Evolutionary conservation across 2,888 invertebrate species (phyloP).

Genomic region (Rhagonycha fulva): DNA sequence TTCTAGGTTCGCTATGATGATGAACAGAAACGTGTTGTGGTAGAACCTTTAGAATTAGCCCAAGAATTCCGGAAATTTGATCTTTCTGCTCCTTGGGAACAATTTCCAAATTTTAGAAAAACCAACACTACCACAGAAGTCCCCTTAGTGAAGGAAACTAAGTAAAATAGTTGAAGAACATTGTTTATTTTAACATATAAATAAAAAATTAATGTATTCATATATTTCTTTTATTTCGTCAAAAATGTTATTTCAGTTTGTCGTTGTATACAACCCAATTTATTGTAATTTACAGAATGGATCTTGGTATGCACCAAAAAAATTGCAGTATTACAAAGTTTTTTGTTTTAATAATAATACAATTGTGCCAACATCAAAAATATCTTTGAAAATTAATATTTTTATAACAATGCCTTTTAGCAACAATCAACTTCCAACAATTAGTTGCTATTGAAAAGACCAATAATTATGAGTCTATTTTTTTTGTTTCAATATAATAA

Average conservation of each 20-base stretch:
- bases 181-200: background rate
- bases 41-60: slow-evolving; percentile 94
- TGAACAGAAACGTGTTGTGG: slow-evolving; percentile 93
- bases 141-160: slow-evolving; percentile 45
- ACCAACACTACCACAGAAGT: slow-evolving; percentile 68
- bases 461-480: background rate
- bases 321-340: background rate
- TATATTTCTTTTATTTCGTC: background rate
- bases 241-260: slow-evolving; percentile 9
- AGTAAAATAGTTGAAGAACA: slow-evolving; percentile 15
- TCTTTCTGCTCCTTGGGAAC: slow-evolving; percentile 96
- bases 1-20: slow-evolving; percentile 91
- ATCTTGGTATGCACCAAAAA: background rate
- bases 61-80: slow-evolving; percentile 99
- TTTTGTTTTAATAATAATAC: background rate
- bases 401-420: background rate
- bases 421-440: background rate
- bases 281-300: slow-evolving; percentile 1
- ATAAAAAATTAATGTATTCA: background rate
- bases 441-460: background rate
- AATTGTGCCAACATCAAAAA: background rate
- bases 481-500: slow-evolving; percentile 9
- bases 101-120: slow-evolving; percentile 88
- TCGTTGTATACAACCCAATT: slow-evolving; percentile 13
- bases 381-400: background rate